phyloP scores from a whole-genome alignment of 2,797 vertebrate species.

The Mycteria americana region DNA sequence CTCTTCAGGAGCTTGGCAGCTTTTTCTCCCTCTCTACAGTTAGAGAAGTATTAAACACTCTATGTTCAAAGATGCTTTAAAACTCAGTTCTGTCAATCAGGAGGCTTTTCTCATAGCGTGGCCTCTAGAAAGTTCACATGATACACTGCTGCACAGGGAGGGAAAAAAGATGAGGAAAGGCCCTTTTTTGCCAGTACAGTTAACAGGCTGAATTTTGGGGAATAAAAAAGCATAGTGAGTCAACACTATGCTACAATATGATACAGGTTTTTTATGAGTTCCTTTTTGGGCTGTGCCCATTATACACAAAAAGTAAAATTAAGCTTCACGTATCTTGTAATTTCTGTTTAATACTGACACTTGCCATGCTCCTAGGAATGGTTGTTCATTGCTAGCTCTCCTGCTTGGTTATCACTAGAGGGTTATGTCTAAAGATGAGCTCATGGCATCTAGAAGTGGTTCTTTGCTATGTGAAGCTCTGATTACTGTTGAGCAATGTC shows the following conservation, averaged over 20 bases:
- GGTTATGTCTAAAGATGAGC: background rate
- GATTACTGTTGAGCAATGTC: background rate
- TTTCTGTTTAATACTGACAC: background rate
- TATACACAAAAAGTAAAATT: background rate
- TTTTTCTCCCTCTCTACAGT: background rate
- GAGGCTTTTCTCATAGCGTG: background rate
- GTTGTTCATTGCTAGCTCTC: background rate
- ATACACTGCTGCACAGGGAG: background rate
- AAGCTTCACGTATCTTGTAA: background rate
- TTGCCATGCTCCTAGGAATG: background rate
- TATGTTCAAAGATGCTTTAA: slow-evolving; percentile 36
- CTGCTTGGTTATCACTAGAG: background rate
- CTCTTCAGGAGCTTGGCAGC: slow-evolving; percentile 31
- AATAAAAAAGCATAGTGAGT: background rate
- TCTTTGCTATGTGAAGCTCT: background rate
- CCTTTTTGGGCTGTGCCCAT: background rate
- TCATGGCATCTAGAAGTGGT: background rate
- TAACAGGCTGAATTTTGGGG: background rate
- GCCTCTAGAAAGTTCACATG: background rate
- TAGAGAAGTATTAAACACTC: background rate
- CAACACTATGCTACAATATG: background rate
- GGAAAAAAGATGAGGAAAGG: background rate
- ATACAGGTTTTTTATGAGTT: background rate
- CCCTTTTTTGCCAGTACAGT: background rate
- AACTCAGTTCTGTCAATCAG: background rate